Conservation (phyloP, 1,140 invertebrate species). For the Pararge aegeria region DNA sequence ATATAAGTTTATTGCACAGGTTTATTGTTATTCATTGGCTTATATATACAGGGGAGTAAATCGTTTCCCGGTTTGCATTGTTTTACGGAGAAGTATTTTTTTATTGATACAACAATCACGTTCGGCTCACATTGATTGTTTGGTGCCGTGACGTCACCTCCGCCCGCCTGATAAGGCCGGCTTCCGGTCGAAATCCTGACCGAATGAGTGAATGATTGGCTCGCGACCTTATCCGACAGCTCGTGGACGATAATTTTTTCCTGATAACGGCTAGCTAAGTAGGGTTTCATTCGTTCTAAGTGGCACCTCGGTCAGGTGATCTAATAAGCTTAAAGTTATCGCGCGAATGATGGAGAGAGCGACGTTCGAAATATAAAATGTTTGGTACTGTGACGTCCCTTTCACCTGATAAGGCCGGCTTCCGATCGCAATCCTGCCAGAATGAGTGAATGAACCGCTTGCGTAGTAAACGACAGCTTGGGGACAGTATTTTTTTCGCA, state of each 20-base stretch:
- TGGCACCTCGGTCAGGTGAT: too few species aligned
- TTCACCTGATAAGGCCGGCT: constrained; percentile 65
- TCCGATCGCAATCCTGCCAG: constrained; percentile 64
- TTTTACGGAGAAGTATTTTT: constrained; percentile 39
- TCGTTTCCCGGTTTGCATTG: constrained; percentile 54
- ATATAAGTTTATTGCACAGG: background rate
- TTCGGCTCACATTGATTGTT: constrained; percentile 59
- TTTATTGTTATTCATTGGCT: constrained; percentile 3
- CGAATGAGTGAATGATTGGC: constrained; percentile 46
- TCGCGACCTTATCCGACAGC: constrained; percentile 1
- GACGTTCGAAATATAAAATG: constrained; percentile 62
- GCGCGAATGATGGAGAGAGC: too few species aligned
- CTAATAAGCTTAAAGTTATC: too few species aligned
- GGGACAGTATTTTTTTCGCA: background rate
- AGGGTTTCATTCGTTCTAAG: too few species aligned
- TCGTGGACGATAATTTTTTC: background rate
- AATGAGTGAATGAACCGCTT: constrained; percentile 42
- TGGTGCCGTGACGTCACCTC: constrained; percentile 64
- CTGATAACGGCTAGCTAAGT: too few species aligned
- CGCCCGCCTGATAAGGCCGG: constrained; percentile 60
- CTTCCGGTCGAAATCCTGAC: constrained; percentile 66
- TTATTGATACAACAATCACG: constrained; percentile 71
- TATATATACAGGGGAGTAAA: constrained; percentile 32
- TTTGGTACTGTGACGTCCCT: constrained; percentile 61
- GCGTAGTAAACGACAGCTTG: background rate